Base-by-base conservation (phyloP, 2,113 vertebrate species). In the Mesitornis unicolor region DNA sequence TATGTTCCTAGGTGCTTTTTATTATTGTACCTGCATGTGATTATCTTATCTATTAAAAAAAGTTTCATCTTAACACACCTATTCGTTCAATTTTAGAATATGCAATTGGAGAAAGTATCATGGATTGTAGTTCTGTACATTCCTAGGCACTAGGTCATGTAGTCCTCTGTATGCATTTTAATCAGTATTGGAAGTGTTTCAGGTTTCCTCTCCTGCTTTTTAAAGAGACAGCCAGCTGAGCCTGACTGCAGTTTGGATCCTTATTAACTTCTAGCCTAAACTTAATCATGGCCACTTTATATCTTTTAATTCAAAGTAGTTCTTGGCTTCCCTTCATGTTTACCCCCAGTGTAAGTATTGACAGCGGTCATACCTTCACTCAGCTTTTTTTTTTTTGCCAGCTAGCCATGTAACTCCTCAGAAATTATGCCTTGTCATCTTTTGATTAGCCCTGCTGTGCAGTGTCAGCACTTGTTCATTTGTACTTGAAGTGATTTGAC, bases 1-100 rank as follows among this genome's bases (percentile, higher is more conserved):
- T 9, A 4, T 40, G 5, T 48, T 82, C 45, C 21, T 43, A 11
- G 20, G 8, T 0, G 0, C n/a, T n/a, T n/a, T 77, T 86, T 60
- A n/a, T 51, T 67, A 69, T 70, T 40, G 53, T 21, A 40, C 7
- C 0, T 36, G 26, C 3, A 4, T 4, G 9, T 36, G 19, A 8
- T 65, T 43, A 16, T 51, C 13, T 18, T 4, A 4, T 20, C 24
- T 67, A 13, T 54, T 43, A 13, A 63, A 70, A 78, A 25, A 13
- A 40, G 8, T 22, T 35, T 20, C 5, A 6, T 47, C n/a, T 47
- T 38, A 8, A 48, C 35, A 4, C 24, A 8, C 13, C 6, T 36
- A 7, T n/a, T 42, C 11, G 25, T 38, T 15, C 38, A 18, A 17
- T 50, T 42, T 21, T 17, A 43, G 31, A 33, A 12, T 12, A 3